A percentile compares a stretch with the other conserved stretches of the same genome.
phyloP scores from a whole-genome alignment of 2,888 invertebrate species.

The Teinopalpus imperialis region DNA sequence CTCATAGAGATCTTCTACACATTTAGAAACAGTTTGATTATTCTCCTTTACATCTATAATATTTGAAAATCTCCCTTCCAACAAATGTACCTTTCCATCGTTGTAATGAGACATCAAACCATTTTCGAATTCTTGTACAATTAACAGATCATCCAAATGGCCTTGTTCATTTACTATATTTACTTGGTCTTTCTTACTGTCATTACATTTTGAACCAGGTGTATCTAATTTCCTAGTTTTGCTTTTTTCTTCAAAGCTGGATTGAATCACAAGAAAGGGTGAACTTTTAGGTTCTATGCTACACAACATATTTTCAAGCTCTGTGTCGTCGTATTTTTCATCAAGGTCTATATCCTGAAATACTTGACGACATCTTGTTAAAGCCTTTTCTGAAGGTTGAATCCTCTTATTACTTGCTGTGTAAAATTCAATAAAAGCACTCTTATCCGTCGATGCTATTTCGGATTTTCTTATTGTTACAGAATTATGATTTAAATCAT shows the following conservation, averaged over 20 bases:
- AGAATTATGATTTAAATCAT: neutral
- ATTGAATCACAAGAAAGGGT: neutral
- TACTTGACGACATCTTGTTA: slow-evolving; percentile 37
- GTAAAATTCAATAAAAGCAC: slow-evolving; percentile 39
- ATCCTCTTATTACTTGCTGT: slow-evolving; percentile 52
- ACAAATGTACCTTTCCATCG: too few species aligned
- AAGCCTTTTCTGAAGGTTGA: slow-evolving; percentile 37
- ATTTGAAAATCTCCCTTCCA: too few species aligned
- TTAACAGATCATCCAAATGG: slow-evolving; percentile 19
- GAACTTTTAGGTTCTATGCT: neutral
- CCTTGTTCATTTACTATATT: slow-evolving; percentile 11
- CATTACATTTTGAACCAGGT: neutral
- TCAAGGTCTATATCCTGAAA: slow-evolving; percentile 31
- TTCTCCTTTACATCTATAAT: too few species aligned
- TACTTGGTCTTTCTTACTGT: slow-evolving; percentile 8
- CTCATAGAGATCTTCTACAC: neutral
- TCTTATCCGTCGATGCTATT: neutral
- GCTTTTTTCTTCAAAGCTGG: neutral
- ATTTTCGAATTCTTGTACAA: slow-evolving; percentile 28
- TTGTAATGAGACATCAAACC: slow-evolving; percentile 14
- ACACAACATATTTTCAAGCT: neutral
- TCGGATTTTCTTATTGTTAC: neutral
- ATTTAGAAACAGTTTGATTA: slow-evolving; percentile 11
- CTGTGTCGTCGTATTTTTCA: slow-evolving; percentile 10
- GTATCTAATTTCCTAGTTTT: slow-evolving; percentile 3